Evolutionary conservation across 2,888 invertebrate genomes (phyloP).

Genomic region (Proisotoma minuta): DNA sequence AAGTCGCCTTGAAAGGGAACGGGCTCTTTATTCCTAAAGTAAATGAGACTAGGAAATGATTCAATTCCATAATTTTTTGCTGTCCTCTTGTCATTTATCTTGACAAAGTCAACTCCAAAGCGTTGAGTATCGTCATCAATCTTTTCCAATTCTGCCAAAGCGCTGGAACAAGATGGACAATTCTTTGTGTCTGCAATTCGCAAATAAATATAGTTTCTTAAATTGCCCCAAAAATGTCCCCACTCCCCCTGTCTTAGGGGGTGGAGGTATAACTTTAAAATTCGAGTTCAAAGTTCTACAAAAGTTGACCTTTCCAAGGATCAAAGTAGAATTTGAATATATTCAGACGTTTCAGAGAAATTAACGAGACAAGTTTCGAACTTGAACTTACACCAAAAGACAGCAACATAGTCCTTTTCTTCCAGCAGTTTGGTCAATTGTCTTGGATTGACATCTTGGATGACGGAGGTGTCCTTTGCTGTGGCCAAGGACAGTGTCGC

Average conservation of each 20-base stretch:
- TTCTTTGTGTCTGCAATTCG: constrained; percentile 73
- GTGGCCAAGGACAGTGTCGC: too few species aligned
- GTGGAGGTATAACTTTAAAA: too few species aligned
- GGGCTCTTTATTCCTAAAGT: constrained; percentile 93
- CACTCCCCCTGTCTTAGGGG: too few species aligned
- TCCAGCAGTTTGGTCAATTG: constrained; percentile 49
- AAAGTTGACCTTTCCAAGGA: too few species aligned
- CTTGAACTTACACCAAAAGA: constrained; percentile 48
- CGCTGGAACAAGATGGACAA: constrained; percentile 82
- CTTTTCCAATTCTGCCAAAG: constrained; percentile 82
- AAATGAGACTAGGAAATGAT: constrained; percentile 92
- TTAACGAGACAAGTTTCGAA: too few species aligned
- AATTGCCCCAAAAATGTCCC: too few species aligned
- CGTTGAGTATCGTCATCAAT: constrained; percentile 92
- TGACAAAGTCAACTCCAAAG: constrained; percentile 91
- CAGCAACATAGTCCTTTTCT: constrained; percentile 49
- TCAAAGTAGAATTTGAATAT: too few species aligned
- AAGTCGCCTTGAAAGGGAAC: constrained; percentile 85
- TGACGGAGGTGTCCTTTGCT: constrained; percentile 24
- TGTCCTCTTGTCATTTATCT: constrained; percentile 90
- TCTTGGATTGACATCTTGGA: constrained; percentile 49
- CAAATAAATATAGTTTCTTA: too few species aligned
- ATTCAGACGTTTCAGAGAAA: too few species aligned
- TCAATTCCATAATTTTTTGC: constrained; percentile 95
- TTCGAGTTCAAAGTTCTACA: too few species aligned